Evolutionary conservation across 2,888 invertebrate genomes (phyloP).

Genomic region (Rutpela maculata): DNA sequence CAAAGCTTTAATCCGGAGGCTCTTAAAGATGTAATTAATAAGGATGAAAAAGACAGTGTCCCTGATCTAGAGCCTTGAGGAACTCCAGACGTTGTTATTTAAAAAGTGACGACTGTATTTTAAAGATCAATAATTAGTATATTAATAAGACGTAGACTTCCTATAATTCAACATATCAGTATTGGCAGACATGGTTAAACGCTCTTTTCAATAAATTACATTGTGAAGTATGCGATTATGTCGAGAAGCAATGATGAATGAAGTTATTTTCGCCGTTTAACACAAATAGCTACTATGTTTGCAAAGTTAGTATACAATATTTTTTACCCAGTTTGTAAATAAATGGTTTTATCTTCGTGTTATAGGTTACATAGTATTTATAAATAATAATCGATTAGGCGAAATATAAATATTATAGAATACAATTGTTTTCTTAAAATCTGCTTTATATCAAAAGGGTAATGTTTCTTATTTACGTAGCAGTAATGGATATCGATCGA

Average conservation of each 20-base stretch:
- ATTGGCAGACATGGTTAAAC: too few species aligned
- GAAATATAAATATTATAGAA: background rate
- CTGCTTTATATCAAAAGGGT: background rate
- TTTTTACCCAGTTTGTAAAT: background rate
- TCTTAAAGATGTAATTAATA: too few species aligned
- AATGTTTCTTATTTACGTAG: background rate
- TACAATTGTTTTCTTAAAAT: conserved; percentile 4
- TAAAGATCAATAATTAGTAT: too few species aligned
- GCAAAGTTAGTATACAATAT: background rate
- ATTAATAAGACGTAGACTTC: too few species aligned
- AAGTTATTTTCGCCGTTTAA: background rate
- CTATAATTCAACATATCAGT: too few species aligned
- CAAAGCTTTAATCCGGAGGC: too few species aligned
- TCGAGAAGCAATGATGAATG: background rate
- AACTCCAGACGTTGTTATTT: too few species aligned
- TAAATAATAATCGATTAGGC: conserved; percentile 4
- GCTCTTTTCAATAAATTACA: too few species aligned
- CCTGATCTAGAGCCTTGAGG: too few species aligned
- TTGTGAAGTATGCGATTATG: too few species aligned
- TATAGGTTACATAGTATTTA: conserved; percentile 1
- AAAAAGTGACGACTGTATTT: too few species aligned
- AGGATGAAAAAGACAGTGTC: too few species aligned
- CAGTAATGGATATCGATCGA: background rate
- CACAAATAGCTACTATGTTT: background rate
- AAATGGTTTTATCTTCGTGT: conserved; percentile 1